Evolutionary conservation across 2,888 invertebrate species (phyloP).

Genomic region (Limnephilus auricula): DNA sequence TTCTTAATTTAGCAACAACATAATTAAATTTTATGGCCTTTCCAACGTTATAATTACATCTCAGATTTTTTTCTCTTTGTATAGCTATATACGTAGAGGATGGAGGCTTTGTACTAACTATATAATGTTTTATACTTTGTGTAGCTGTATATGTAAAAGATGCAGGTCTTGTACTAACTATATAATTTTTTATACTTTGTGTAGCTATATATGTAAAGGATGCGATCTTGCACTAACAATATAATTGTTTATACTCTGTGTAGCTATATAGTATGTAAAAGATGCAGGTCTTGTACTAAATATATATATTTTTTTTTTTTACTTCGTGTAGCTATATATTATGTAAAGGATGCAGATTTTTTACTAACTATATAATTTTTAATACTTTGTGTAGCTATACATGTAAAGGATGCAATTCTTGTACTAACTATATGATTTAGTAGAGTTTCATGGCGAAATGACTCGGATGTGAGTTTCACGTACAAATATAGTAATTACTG

Average conservation of each 20-base stretch:
- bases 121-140: neutral
- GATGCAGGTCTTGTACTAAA: neutral
- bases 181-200: too few relatives aligned
- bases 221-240: too few relatives aligned
- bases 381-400: neutral
- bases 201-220: too few relatives aligned
- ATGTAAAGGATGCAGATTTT: too few relatives aligned
- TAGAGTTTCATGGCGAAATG: too few relatives aligned
- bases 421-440: neutral
- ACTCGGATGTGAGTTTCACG: too few relatives aligned
- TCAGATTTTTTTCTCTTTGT: too few relatives aligned
- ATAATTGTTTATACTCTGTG: too few relatives aligned
- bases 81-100: neutral
- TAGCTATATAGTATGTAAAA: neutral
- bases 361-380: too few relatives aligned
- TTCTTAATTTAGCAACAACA: neutral
- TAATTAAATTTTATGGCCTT: neutral
- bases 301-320: too few relatives aligned
- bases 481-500: too few relatives aligned
- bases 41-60: neutral
- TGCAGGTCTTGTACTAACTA: neutral
- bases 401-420: neutral
- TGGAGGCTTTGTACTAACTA: neutral
- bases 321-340: too few relatives aligned
- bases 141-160: neutral